Conservation (phyloP, 1,140 invertebrate genomes). For the Hycleus cichorii region DNA sequence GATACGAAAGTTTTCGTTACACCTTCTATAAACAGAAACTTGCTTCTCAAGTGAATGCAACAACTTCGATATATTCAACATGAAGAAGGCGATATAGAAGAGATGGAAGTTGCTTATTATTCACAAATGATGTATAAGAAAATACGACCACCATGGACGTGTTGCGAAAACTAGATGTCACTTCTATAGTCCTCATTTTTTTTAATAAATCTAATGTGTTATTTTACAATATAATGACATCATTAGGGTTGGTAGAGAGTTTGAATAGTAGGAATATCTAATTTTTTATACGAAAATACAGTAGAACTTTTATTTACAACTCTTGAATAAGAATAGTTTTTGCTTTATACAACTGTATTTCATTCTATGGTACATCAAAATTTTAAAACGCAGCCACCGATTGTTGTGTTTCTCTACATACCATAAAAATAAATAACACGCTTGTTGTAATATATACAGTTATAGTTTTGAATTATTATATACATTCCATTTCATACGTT, state of each 20-base stretch:
- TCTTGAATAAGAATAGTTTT: no score
- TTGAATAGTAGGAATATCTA: no score
- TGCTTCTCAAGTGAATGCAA: not conserved
- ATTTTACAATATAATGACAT: no score
- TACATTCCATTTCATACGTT: conserved; percentile 1
- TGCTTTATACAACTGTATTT: no score
- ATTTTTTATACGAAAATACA: no score
- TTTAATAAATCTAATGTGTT: not conserved
- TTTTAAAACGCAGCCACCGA: no score
- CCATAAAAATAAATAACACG: no score
- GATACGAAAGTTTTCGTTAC: conserved; percentile 5
- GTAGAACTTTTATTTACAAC: no score
- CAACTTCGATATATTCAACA: conserved; percentile 5
- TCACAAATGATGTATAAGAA: conserved; percentile 11
- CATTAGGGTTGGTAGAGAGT: no score
- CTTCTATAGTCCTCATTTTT: conserved; percentile 10
- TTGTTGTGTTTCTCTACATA: no score
- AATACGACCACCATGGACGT: conserved; percentile 12
- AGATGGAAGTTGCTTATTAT: conserved; percentile 15
- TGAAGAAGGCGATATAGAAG: not conserved
- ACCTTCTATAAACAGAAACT: conserved; percentile 8
- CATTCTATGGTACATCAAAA: no score
- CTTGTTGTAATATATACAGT: no score
- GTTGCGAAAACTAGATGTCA: conserved; percentile 21
- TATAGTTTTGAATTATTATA: not conserved